Percentiles rank a stretch among this genome's conserved stretches.
Evolutionary conservation across 2,113 vertebrate genomes (phyloP).

Genomic region (Pseudorhombus dupliciocellatus): DNA sequence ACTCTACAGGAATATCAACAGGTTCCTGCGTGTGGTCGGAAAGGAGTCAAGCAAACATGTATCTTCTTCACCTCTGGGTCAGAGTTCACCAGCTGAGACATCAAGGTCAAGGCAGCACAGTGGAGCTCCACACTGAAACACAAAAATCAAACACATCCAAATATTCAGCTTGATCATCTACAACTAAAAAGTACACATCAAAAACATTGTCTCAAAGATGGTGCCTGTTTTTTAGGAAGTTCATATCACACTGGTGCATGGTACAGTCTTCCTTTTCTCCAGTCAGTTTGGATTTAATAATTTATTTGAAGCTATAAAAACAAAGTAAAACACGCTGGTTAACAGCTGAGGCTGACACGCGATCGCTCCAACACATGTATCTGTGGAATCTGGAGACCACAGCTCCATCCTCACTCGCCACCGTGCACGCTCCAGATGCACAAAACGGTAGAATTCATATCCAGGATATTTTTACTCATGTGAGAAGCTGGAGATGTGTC

Average conservation of each 20-base stretch:
- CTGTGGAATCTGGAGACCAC: not conserved
- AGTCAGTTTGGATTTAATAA: too few relatives aligned
- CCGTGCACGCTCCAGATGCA: not conserved
- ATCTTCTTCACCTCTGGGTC: conserved; percentile 56
- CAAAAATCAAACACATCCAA: conserved; percentile 31
- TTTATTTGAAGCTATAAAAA: too few relatives aligned
- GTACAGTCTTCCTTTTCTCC: too few relatives aligned
- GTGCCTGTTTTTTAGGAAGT: too few relatives aligned
- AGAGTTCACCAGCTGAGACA: conserved; percentile 83
- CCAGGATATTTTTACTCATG: not conserved
- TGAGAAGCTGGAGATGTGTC: not conserved
- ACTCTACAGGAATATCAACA: too few relatives aligned
- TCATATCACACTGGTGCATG: too few relatives aligned
- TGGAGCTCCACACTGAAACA: conserved; percentile 87
- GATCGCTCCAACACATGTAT: too few relatives aligned
- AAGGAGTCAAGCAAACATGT: not conserved
- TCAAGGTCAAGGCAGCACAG: conserved; percentile 85
- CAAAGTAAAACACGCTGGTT: too few relatives aligned
- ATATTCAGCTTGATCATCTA: not conserved
- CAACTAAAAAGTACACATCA: too few relatives aligned
- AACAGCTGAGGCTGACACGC: too few relatives aligned
- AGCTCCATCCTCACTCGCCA: not conserved
- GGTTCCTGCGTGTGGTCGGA: too few relatives aligned
- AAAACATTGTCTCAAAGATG: too few relatives aligned
- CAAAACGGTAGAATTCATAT: not conserved